Base-by-base conservation (phyloP, 2,888 invertebrate genomes). In the Drosophila tanythrix region DNA sequence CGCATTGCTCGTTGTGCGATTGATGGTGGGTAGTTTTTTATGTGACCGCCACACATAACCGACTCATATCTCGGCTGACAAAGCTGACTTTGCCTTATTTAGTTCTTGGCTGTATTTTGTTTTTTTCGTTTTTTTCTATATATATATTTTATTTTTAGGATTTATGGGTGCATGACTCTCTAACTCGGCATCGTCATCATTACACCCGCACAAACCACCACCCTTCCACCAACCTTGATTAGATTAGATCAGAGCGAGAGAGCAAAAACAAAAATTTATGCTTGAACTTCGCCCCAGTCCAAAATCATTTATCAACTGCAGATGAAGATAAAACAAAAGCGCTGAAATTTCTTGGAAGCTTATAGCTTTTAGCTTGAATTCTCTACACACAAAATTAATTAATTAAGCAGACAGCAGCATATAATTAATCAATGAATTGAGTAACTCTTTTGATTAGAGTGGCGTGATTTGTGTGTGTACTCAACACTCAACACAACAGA, bases 21-120 rank as follows among this genome's bases (percentile, higher is more conserved):
- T 70, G 72, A 61, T 84, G 74, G 84, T 84, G 84, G 87, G 84
- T 84, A 85, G 84, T 74, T 81, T 87, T 87, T 85, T 87, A 85
- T 85, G 79, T 79, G 82, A 76, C 81, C 67, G 81, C 66, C 59
- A 62, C 52, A 57, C 21, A 72, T 69, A 40, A 61, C 46, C 53
- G 64, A n/a, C 36, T n/a, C 36, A 56, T n/a, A 40, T 38, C 56
- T 31, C 13, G 38, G 40, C n/a, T 69, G 57, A 70, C 77, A 82
- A 83, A 88, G 72, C 77, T 85, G 81, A 65, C 81, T 85, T 82
- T 88, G 72, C 85, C 85, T 68, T 85, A 79, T 85, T 88, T 76
- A 88, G 85, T 81, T 76, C 59, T 66, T 73, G 53, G 53, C 25
- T 50, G 57, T 66, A 61, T 68, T 43, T 66, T 10, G 31, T 36